Percentiles rank a stretch among this genome's conserved stretches.
Conservation (phyloP, 2,888 invertebrate genomes). For the Philhelius pedissequus region DNA sequence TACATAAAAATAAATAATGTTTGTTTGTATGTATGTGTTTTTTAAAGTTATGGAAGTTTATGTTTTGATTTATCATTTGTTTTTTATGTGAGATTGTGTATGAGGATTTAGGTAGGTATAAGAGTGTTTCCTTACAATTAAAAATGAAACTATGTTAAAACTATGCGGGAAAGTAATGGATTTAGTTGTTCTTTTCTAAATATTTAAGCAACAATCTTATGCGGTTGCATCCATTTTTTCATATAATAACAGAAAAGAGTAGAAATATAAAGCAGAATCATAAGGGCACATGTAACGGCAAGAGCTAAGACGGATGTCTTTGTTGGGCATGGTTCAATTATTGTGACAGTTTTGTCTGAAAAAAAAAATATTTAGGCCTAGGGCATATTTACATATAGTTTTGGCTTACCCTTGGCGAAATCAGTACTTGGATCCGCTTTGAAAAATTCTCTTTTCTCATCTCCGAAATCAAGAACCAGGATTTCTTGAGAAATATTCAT, state of each 20-base stretch:
- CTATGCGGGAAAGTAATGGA: constrained; percentile 36
- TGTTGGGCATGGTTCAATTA: constrained; percentile 94
- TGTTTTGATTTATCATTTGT: not conserved
- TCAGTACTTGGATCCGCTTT: constrained; percentile 88
- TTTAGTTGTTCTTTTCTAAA: not conserved
- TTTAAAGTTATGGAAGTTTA: not conserved
- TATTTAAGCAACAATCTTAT: constrained; percentile 86
- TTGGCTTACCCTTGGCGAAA: constrained; percentile 83
- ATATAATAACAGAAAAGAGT: constrained; percentile 96
- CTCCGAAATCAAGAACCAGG: constrained; percentile 94
- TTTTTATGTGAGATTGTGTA: not conserved
- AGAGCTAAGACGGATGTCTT: constrained; percentile 94
- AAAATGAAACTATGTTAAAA: constrained; percentile 34
- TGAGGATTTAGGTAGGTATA: not conserved
- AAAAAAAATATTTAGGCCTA: not conserved
- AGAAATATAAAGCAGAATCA: constrained; percentile 93
- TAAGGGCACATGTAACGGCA: constrained; percentile 93
- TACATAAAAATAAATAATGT: constrained; percentile 44
- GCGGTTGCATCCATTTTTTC: constrained; percentile 93
- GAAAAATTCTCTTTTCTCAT: constrained; percentile 91
- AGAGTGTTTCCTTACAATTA: not conserved
- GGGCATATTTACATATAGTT: not conserved
- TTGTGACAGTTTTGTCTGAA: constrained; percentile 93
- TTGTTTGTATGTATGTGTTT: not conserved
- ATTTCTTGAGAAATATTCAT: constrained; percentile 98